Conservation (phyloP, 2,113 vertebrate genomes). For the Catagonus wagneri region DNA sequence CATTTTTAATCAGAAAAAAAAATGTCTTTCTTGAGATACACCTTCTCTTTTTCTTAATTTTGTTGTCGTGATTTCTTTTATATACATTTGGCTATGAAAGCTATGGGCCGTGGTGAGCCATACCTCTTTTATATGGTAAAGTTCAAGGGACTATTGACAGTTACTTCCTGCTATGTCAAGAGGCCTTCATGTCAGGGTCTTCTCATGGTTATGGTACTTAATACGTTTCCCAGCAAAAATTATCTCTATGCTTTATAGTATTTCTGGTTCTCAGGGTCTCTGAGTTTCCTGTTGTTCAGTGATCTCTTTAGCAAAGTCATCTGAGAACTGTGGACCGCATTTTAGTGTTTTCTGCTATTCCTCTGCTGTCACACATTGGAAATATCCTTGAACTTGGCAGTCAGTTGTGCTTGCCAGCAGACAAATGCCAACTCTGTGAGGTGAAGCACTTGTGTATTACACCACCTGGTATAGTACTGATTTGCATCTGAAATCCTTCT, state of each 20-base stretch:
- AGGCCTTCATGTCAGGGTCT: background rate
- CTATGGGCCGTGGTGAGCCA: background rate
- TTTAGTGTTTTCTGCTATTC: background rate
- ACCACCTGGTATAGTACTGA: background rate
- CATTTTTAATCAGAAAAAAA: slow-evolving; percentile 22
- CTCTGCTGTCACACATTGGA: background rate
- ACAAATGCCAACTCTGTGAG: background rate
- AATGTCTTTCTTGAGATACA: background rate
- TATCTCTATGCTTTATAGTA: background rate
- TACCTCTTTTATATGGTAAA: background rate
- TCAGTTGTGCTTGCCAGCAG: background rate
- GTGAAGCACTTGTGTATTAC: background rate
- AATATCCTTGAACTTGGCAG: background rate
- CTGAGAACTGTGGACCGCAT: background rate
- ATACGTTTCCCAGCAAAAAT: background rate
- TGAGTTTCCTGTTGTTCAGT: background rate
- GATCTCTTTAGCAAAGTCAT: background rate
- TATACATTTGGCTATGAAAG: background rate
- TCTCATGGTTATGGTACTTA: background rate
- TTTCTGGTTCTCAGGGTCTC: background rate
- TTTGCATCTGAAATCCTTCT: background rate
- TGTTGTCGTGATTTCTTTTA: background rate
- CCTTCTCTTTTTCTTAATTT: background rate
- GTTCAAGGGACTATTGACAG: background rate
- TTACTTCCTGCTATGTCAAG: background rate